phyloP scores from a whole-genome alignment of 2,888 invertebrate genomes.

The Epistrophella euchroma region DNA sequence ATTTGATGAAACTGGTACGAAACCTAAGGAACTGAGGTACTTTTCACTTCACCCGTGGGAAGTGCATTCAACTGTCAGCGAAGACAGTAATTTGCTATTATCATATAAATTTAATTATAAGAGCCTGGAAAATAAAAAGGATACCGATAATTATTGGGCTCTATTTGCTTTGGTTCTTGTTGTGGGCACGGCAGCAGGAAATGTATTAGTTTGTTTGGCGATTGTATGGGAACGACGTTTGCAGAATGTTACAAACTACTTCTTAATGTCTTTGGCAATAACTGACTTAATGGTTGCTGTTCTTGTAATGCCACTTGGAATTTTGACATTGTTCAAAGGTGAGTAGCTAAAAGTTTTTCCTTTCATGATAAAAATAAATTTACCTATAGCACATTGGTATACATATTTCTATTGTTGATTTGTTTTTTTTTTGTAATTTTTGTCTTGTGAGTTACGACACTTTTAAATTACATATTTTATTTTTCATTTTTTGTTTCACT shows the following conservation, averaged over 20 bases:
- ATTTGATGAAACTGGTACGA: constrained; percentile 54
- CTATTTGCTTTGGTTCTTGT: constrained; percentile 91
- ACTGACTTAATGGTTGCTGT: constrained; percentile 97
- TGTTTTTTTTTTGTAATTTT: no score
- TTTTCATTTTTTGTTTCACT: no score
- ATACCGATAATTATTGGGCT: constrained; percentile 92
- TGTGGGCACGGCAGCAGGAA: constrained; percentile 94
- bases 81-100: constrained; percentile 39
- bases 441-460: no score
- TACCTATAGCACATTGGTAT: no score
- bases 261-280: constrained; percentile 96
- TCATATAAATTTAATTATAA: constrained; percentile 45
- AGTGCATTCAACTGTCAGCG: constrained; percentile 12
- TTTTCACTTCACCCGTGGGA: constrained; percentile 56
- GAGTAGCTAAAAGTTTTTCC: constrained; percentile 82
- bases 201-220: constrained; percentile 96
- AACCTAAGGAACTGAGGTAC: constrained; percentile 16
- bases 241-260: constrained; percentile 98
- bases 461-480: no score
- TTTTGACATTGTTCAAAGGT: constrained; percentile 92
- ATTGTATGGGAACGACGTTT: constrained; percentile 95
- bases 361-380: no score
- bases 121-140: constrained; percentile 52
- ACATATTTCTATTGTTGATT: no score
- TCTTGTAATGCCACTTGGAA: constrained; percentile 97